Evolutionary conservation across 2,888 invertebrate genomes (phyloP), one percentile per base, ranked within the genome.

Genomic region (Conchocele bisecta): DNA sequence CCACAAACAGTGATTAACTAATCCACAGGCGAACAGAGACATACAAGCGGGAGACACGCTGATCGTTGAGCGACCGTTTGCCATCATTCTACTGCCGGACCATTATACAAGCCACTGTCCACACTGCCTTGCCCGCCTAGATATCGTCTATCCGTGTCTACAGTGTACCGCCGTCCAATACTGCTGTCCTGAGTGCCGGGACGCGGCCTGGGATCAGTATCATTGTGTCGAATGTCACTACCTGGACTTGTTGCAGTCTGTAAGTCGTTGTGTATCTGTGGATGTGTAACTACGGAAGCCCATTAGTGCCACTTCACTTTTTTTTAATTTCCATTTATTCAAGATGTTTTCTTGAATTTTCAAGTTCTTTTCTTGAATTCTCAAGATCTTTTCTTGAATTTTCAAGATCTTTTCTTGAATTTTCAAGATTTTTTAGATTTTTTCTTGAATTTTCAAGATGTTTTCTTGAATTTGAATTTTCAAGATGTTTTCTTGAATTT

Each of bases 21-120:
- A n/a, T 66, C 66, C 64, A 3, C 60, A 88, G 88, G 86, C 88
- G 3, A 81, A 54, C 6, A 44, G 74, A 20, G 63, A 75, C 17
- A 81, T 90, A 15, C 73, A 72, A 22, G 75, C 84, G 29, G 89
- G 89, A 6, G 88, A 87, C 46, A 84, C 86, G 5, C 59, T 91
- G 58, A 89, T 90, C 24, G 84, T 86, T 3, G 91, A 91, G 74
- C 73, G 74, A 58, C 89, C 91, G 7, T 91, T 80, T 79, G 88
- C 87, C 46, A 83, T 85, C 13, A 85, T 90, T 5, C 76, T 90
- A n/a, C 70, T 91, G 24, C 90, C 89, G 3, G 82, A 84, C 17
- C 83, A 87, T 65, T 87, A 87, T 50, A 54, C 54, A 15, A 84
- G 82, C 5, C 88, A 88, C 75, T 91, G 91, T 75, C 86, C 89